Base-by-base conservation (phyloP, 1,140 invertebrate species). In the Steinernema khuongi region DNA sequence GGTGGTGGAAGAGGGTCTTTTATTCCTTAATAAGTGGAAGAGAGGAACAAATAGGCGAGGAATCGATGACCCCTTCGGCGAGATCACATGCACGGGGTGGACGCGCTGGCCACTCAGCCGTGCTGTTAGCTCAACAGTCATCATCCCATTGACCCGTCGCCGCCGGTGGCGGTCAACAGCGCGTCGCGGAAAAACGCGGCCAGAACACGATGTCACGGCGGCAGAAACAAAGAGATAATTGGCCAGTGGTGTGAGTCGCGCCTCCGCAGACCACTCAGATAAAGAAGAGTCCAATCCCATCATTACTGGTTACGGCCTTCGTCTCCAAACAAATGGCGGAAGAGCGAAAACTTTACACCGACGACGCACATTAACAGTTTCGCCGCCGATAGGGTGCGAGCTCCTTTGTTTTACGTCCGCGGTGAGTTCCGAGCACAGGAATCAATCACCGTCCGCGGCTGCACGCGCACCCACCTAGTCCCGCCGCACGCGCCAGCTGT, bases 371-470 rank as follows among this genome's bases (percentile, higher is more conserved):
- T 26, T 26, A 60, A 60, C 50, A 60, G 26, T 22, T 60, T 60
- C 50, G 19, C 50, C 14, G 50, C 11, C 26, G 26, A 60, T 14
- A 60, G 50, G 50, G 50, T 60, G 50, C 26, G 50, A 60, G 14
- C 19, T 60, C 50, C 50, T 60, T 60, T 60, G 50, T 60, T 60
- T 60, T 60, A 60, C 50, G 50, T 41, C 36, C 36, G 36, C n/a
- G 36, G 7, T 60, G 4, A 60, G 50, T 14, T 60, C 50, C 50
- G 50, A 60, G 14, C 14, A 60, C 26, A 60, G 50, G 26, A 22
- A 60, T 60, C 50, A 22, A 60, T 60, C 50, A 60, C 7, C 14
- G 19, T 60, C 50, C 11, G 26, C 7, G 26, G 50, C 19, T 60
- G 26, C 22, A 60, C 14, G 14, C 4, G 22, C 50, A 11, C 14